Evolutionary conservation across 2,888 invertebrate species (phyloP), one percentile per base, ranked within the genome.

Genomic region (Notocelia uddmanniana): DNA sequence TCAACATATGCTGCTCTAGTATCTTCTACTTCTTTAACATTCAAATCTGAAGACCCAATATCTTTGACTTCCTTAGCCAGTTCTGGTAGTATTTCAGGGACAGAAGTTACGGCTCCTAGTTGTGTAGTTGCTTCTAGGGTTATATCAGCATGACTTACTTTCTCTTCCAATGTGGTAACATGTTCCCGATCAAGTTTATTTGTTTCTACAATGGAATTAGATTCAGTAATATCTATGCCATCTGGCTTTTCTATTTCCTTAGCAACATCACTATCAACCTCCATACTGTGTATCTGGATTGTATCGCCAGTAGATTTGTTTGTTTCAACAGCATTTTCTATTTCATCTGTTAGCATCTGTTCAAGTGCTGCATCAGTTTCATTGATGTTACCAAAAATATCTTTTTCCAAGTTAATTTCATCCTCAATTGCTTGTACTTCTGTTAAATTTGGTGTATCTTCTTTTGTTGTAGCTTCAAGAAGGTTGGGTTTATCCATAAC

Each of bases 121-220:
- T 62, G 57, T 26, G 15, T 26, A 26, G 26, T 58, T 26, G 70
- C 66, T 45, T 66, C 66, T 58, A 71, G 8, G 19, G 66, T 45
- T 18, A 71, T 45, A 26, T 71, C 66, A 45, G 66, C 59, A 54
- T 66, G 41, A 18, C 9, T 59, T 26, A 59, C 58, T 52, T 45
- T 50, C 41, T 60, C 37, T 18, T 26, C 3, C 1, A n/a, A 11
- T 37, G 26, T 18, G 11, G 11, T 18, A 21, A 50, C 15, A 19
- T 50, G 31, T 21, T 59, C 21, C 52, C 31, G 11, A 52, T 48
- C 41, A 41, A 31, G n/a, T 62, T 21, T 45, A 0, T 3, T 62
- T 34, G 21, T n/a, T 52, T 59, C 66, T 54, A 11, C 9, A 31
- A 19, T 31, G n/a, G 63, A 34, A 37, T 15, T 31, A 34, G 2